Base-by-base conservation (phyloP, 2,888 invertebrate species). In the Furcula furcula region DNA sequence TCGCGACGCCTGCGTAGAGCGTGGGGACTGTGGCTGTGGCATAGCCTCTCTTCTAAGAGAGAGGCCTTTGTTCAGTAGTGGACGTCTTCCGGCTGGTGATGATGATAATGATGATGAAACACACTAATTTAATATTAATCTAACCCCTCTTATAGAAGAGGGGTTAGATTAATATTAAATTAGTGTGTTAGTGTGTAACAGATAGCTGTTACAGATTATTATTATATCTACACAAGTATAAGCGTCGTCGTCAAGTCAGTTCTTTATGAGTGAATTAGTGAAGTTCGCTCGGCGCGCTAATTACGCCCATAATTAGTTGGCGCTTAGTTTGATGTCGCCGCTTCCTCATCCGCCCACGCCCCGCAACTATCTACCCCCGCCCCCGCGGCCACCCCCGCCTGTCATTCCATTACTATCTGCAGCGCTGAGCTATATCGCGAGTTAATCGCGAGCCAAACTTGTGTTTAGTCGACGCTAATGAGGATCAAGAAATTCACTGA, bases 251-350 rank as follows among this genome's bases (percentile, higher is more conserved):
- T 20, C 2, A 20, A 21, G 21, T 9, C 9, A 20, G 28, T 29
- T 28, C 27, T 40, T 27, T 28, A 35, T 10, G 22, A 5, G 13
- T 15, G 29, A 31, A 21, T 35, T 15, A 11, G 10, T 11, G 7
- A 11, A 31, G 38, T 34, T 34, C 33, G 10, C 26, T 32, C 21
- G 15, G 22, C 40, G 9, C 31, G 18, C 39, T 42, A 41, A 45
- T 45, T 41, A 45, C 33, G 26, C 25, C 26, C 20, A 40, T 48
- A 45, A 48, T 40, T 41, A 52, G 35, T 37, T 36, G 34, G 28
- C 14, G 31, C 31, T 18, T 26, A 46, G 29, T 34, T 40, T 22
- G 10, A 13, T 22, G 32, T 4, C 28, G 22, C n/a, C 18, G 14
- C 22, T 16, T 27, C 4, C 20, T 4, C n/a, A n/a, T n/a, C 11